phyloP scores from a whole-genome alignment of 2,797 vertebrate genomes.

The Valencia hispanica region DNA sequence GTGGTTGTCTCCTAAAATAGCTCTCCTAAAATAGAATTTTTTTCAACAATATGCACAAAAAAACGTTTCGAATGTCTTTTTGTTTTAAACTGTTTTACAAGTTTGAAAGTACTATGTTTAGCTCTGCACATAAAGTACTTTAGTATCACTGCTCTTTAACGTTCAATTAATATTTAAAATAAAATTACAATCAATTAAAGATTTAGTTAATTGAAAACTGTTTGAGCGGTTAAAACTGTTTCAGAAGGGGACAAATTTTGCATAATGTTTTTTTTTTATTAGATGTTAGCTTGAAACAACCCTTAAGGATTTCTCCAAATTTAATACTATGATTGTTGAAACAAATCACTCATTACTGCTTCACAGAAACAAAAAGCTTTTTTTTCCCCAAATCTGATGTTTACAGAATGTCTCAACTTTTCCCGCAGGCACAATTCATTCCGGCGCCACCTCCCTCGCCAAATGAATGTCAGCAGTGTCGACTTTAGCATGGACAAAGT shows the following conservation, averaged over 20 bases:
- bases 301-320: not conserved
- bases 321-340: too few species aligned
- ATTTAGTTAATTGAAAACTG: too few species aligned
- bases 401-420: slow-evolving; percentile 47
- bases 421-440: slow-evolving; percentile 95
- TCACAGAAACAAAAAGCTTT: not conserved
- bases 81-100: not conserved
- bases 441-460: slow-evolving; percentile 93
- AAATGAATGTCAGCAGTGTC: slow-evolving; percentile 97
- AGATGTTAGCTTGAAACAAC: not conserved
- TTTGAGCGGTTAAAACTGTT: too few species aligned
- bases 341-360: not conserved
- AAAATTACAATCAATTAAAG: too few species aligned
- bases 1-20: not conserved
- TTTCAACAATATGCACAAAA: not conserved
- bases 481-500: slow-evolving; percentile 92
- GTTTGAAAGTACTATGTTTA: not conserved
- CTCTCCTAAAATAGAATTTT: slow-evolving; percentile 4
- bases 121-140: too few species aligned
- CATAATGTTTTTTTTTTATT: not conserved
- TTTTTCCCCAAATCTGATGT: slow-evolving; percentile 21
- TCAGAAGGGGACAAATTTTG: not conserved
- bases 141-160: too few species aligned
- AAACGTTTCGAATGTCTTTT: not conserved
- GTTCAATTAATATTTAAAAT: too few species aligned